Evolutionary conservation across 2,797 vertebrate genomes (phyloP), one percentile per base, ranked within the genome.

Genomic region (Crenuchus spilurus): DNA sequence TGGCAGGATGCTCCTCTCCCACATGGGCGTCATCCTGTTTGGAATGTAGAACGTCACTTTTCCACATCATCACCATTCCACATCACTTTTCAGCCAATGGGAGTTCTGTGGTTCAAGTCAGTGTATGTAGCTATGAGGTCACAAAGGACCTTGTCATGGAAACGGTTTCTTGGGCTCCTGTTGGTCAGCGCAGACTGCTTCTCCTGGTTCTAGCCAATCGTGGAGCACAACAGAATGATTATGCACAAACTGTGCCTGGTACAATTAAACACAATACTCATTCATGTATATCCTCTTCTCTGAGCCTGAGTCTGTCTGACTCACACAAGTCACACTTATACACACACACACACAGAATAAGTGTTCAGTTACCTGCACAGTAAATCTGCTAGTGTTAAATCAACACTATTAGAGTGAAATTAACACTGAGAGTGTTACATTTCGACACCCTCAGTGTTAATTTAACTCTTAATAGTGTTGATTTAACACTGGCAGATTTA

Each of bases 211-310:
- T 48, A 57, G 67, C 79, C 79, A 80, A 80, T 78, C 57, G 63
- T 35, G 30, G 60, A 16, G 20, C 60, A 48, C 55, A 55, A 22
- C 33, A 16, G 69, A 49, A 72, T 54, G 54, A 64, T 39, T 66
- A 35, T 71, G 69, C 48, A 65, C 70, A 58, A 65, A 81, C 69
- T 64, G 79, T 77, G 82, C 82, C 82, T 83, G 82, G 82, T 81
- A 83, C 82, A 79, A 61, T 66, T 75, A 72, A 66, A 81, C 72
- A 83, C 82, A 83, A 70, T 58, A 63, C 68, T 78, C 78, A 76
- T 82, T 80, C 70, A 80, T 67, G 52, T 55, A 46, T 46, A 72
- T 64, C 48, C 37, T 35, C 2, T 31, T 51, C 20, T 55, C 33
- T 61, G 18, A 44, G 20, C 57, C 42, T 14, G 51, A 54, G 26